phyloP scores from a whole-genome alignment of 2,113 vertebrate species.

The Gambusia holbrooki region DNA sequence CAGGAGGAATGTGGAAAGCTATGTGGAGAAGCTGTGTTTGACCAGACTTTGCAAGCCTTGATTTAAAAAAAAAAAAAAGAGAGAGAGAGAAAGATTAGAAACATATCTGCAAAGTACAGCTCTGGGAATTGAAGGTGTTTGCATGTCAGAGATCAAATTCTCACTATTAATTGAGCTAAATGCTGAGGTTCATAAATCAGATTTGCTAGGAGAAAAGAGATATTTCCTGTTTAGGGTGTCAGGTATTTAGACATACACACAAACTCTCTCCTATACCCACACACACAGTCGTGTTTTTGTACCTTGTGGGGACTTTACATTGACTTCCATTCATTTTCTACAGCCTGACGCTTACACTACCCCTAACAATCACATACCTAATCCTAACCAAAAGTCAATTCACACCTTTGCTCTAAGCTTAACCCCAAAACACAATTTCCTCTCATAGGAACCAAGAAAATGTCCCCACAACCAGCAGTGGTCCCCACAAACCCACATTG shows the following conservation, averaged over 20 bases:
- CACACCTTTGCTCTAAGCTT: no score
- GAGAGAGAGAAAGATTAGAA: no score
- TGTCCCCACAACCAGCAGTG: no score
- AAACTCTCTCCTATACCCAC: background rate
- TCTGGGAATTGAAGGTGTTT: no score
- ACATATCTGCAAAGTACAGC: background rate
- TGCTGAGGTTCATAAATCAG: conserved; percentile 24
- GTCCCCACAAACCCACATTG: no score
- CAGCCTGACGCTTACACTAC: no score
- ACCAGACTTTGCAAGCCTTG: conserved; percentile 4
- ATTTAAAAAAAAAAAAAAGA: background rate
- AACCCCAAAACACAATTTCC: no score
- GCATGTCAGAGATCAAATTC: conserved; percentile 6
- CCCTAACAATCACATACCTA: no score
- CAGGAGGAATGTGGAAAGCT: conserved; percentile 66
- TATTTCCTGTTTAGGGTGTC: conserved; percentile 59
- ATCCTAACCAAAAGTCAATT: no score
- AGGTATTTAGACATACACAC: background rate
- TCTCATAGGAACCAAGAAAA: no score
- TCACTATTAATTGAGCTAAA: conserved; percentile 41
- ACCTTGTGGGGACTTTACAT: no score
- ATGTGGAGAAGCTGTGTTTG: conserved; percentile 22
- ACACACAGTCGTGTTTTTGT: background rate
- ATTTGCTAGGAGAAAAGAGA: conserved; percentile 51
- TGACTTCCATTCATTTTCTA: no score